Evolutionary conservation across 1,140 invertebrate genomes (phyloP).

Genomic region (Coelopa frigida): DNA sequence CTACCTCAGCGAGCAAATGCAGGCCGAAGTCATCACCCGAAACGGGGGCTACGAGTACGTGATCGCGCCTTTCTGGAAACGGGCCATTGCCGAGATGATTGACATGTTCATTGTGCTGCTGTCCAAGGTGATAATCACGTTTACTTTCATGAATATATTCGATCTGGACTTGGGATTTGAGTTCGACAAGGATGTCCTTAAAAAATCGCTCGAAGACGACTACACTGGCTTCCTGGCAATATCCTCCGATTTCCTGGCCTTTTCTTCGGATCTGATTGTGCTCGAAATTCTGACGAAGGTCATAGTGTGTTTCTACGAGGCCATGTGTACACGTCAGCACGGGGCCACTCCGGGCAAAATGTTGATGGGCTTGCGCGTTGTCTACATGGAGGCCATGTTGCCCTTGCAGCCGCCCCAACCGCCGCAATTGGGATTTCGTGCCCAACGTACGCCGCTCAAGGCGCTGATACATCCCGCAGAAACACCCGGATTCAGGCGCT

Average conservation of each 20-base stretch:
- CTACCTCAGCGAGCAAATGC: conserved; percentile 25
- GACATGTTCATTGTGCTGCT: conserved; percentile 79
- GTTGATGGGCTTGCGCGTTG: conserved; percentile 71
- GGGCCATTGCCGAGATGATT: conserved; percentile 74
- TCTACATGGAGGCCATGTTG: conserved; percentile 64
- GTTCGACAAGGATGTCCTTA: conserved; percentile 34
- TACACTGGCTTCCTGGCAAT: conserved; percentile 29
- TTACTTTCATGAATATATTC: conserved; percentile 70
- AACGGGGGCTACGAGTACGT: conserved; percentile 60
- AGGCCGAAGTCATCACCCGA: conserved; percentile 34
- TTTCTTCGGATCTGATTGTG: conserved; percentile 33
- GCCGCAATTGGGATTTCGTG: conserved; percentile 33
- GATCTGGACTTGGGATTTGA: conserved; percentile 47
- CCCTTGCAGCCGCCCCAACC: conserved; percentile 35
- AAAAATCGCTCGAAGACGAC: conserved; percentile 32
- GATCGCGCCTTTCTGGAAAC: conserved; percentile 78
- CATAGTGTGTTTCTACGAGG: conserved; percentile 38
- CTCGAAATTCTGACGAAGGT: conserved; percentile 38
- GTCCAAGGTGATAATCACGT: conserved; percentile 72
- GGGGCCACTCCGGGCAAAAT: conserved; percentile 87
- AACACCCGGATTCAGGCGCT: conserved; percentile 55
- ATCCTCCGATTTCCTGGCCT: conserved; percentile 30
- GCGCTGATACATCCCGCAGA: conserved; percentile 59
- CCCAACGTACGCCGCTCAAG: conserved; percentile 45
- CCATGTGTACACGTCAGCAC: conserved; percentile 51